phyloP scores from a whole-genome alignment of 2,113 vertebrate genomes.

The Barbus barbus region DNA sequence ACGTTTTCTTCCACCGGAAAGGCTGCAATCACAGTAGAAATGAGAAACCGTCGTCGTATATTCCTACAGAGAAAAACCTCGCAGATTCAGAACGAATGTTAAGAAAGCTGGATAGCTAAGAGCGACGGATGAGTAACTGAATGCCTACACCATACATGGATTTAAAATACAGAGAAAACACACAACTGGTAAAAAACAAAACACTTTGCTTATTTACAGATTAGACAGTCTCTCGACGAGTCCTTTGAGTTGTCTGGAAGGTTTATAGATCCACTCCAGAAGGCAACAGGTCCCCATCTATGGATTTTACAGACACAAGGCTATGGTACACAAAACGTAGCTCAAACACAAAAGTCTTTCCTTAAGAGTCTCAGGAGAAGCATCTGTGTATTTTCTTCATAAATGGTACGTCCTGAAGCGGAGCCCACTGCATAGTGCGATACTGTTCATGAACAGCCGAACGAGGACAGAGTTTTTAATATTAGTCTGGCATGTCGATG shows the following conservation, averaged over 20 bases:
- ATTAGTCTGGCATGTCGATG: conserved; percentile 95
- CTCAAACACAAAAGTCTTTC: background rate
- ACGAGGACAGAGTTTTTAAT: background rate
- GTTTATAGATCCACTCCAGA: background rate
- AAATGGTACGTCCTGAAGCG: conserved; percentile 16
- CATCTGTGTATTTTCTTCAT: background rate
- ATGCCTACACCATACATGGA: background rate
- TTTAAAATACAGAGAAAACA: background rate
- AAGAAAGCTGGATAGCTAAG: background rate
- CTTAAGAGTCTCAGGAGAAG: background rate
- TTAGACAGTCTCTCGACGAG: background rate
- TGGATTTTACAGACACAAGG: conserved; percentile 4
- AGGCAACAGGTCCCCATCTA: conserved; percentile 4
- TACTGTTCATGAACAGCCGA: background rate
- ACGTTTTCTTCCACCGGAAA: no score
- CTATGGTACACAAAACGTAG: background rate
- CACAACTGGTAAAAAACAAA: background rate
- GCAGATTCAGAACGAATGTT: background rate
- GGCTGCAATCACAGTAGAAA: background rate
- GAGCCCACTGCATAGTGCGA: conserved; percentile 9
- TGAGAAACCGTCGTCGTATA: background rate
- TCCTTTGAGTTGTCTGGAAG: background rate
- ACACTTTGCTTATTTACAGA: background rate
- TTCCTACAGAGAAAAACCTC: background rate
- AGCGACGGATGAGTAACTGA: background rate